Evolutionary conservation across 2,113 vertebrate species (phyloP).

Genomic region (Xenotilapia leptura): DNA sequence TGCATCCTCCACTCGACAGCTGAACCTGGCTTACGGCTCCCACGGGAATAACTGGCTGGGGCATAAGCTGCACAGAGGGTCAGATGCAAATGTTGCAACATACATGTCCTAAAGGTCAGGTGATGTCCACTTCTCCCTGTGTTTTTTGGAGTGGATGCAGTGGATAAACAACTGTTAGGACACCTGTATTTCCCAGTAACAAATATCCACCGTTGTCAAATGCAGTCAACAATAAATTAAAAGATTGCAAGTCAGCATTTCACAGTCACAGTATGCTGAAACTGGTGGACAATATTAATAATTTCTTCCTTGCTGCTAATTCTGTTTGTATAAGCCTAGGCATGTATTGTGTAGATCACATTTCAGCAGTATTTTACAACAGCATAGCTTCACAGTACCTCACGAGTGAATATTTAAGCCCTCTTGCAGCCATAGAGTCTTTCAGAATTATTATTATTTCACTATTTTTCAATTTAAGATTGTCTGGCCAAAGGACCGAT

Average conservation of each 20-base stretch:
- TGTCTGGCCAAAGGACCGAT: fast-evolving
- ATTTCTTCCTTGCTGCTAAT: not conserved
- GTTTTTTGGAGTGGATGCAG: not conserved
- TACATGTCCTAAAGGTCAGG: not conserved
- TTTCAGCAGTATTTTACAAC: not conserved
- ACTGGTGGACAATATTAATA: not conserved
- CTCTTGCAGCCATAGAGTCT: fast-evolving
- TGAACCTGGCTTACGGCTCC: not conserved
- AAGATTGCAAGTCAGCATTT: not conserved
- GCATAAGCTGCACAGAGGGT: not conserved
- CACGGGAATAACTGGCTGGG: not conserved
- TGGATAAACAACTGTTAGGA: not conserved
- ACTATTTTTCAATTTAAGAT: not conserved
- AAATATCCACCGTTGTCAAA: not conserved
- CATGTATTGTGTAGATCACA: not conserved
- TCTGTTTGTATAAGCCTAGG: not conserved
- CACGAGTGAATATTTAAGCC: not conserved
- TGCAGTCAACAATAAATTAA: not conserved
- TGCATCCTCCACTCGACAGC: not conserved
- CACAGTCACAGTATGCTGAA: not conserved
- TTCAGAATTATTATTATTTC: not conserved
- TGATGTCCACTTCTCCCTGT: not conserved
- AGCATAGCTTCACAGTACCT: not conserved
- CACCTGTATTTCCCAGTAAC: not conserved
- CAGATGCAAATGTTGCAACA: not conserved